Base-by-base conservation (phyloP, 2,888 invertebrate species). In the Neocrepidodera transversa region DNA sequence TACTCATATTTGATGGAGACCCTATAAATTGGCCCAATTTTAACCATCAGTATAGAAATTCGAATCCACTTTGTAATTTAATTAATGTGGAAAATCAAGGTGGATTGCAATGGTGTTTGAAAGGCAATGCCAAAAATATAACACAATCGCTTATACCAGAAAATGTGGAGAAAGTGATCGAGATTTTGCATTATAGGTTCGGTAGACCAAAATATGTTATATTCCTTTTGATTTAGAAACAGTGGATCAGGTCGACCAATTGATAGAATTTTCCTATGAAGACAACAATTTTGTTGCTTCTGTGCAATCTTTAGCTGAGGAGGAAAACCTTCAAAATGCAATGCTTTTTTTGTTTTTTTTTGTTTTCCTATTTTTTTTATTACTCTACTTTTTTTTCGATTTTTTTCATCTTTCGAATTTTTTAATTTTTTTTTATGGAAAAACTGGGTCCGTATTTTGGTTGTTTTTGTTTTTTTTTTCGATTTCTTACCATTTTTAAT, bases 71-170 rank as follows among this genome's bases (percentile, higher is more conserved):
- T 38, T 51, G 51, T 28, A 26, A 8, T 2, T 51, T 26, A 36
- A 38, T 26, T 18, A 51, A 51, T 40, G 42, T 40, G 11, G 42
- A 51, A 18, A 51, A 51, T 28, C 51, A 51, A 40, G 10, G 2
- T 36, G 6, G 40, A 26, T 11, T 51, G 11, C 51, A 51, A 42
- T 40, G 28, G 36, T 51, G 23, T 26, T 23, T 51, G 23, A 51
- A 23, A 51, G 40, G 51, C 11, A 51, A 51, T 23, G 51, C 51
- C 36, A 51, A 35, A 16, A 32, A 32, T 6, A 32, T 49, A 16
- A 30, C 36, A n/a, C 51, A 51, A 26, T 48, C 48, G 11, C 16
- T 48, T 14, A 14, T 48, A 8, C n/a, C n/a, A n/a, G n/a, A n/a
- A n/a, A n/a, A n/a, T n/a, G n/a, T n/a, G n/a, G n/a, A n/a, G n/a